These are phyloP conservation scores for Lamprotornis superbus DNA, from an alignment of 2,113 vertebrate species.

Conservation along the genomic window DNA sequence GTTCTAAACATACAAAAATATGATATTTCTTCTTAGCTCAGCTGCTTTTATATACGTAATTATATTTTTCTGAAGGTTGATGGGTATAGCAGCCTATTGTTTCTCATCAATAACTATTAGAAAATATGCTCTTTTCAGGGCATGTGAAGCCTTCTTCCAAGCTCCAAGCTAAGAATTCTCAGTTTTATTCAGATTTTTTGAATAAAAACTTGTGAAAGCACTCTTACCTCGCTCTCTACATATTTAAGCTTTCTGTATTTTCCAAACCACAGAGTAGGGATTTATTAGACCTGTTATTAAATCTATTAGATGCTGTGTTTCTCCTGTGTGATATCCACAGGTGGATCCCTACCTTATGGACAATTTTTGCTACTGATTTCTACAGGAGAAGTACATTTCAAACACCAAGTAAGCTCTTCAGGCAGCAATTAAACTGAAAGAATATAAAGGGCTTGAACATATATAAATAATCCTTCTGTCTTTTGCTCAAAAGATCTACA, in stretches of 20 bases:
- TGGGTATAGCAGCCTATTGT: neutral
- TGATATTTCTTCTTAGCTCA: neutral
- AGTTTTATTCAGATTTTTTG: neutral
- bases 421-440: neutral
- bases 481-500: neutral
- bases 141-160: neutral
- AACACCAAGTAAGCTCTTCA: neutral
- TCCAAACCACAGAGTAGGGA: accelerated
- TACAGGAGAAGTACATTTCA: neutral
- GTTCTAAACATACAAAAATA: neutral
- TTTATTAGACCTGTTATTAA: neutral
- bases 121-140: neutral
- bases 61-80: neutral
- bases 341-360: neutral
- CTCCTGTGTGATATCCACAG: neutral
- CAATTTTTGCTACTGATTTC: neutral
- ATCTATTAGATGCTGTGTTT: neutral
- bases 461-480: accelerated
- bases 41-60: neutral
- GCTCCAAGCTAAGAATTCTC: neutral
- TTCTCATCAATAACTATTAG: neutral
- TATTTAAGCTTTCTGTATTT: neutral
- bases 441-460: neutral
- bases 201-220: neutral
- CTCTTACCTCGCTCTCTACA: neutral